Base-by-base conservation (phyloP, 2,888 invertebrate genomes). In the Clunio marinus region DNA sequence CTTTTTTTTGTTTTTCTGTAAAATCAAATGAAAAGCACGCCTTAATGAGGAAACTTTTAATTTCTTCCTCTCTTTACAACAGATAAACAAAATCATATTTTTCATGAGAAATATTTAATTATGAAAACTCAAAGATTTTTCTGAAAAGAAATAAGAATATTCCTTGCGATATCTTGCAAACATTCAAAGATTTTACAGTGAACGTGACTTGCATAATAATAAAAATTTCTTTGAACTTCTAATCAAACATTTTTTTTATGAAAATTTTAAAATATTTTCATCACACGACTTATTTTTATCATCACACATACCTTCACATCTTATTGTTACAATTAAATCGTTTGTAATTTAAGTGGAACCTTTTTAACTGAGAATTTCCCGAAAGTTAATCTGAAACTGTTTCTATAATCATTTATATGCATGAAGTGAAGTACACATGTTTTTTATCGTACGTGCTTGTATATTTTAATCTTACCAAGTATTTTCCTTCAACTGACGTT, bases 31-130 rank as follows among this genome's bases (percentile, higher is more conserved):
- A 58, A 58, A 58, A 13, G n/a, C 2, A 15, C 10, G 15, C 17
- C 60, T n/a, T 66, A 66, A 66, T 66, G 66, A 66, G 66, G 66
- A 66, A 66, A 66, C 51, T 66, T 66, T 66, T 66, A 66, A 32
- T 66, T 35, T 27, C 13, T 20, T 41, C 10, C 51, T 32, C 35
- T 32, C 35, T 32, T 32, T 13, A 13, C 35, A 8, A 13, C 2
- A 57, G 27, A 57, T 57, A 57, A 57, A 22, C 27, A 13, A 20
- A 13, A 57, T 24, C 27, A 3, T 25, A 57, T 51, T 22, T 51
- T 51, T 51, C 22, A 22, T 51, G 51, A 5, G 51, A 51, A 51
- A 51, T 51, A 51, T 51, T 51, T 51, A 51, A 51, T 51, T 51
- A 51, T 51, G 51, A 51, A 13, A 3, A 22, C n/a, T 51, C n/a